phyloP scores from a whole-genome alignment of 2,797 vertebrate species.

The Atherinosoma microstoma region DNA sequence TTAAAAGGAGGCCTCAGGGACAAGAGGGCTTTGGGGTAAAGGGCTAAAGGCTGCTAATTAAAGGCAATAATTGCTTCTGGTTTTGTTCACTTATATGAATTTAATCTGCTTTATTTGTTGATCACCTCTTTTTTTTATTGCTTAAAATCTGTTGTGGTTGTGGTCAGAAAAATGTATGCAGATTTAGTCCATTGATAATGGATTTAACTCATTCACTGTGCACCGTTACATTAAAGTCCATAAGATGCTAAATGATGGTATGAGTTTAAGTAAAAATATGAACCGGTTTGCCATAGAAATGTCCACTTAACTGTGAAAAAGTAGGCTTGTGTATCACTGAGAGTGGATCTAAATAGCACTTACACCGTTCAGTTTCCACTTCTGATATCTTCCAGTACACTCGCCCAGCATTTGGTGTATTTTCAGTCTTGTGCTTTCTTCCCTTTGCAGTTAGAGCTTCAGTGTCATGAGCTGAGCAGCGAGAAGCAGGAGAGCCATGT shows the following conservation, averaged over 20 bases:
- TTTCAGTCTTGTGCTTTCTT: neutral
- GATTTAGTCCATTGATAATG: neutral
- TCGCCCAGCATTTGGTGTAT: neutral
- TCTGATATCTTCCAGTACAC: neutral
- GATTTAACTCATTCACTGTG: neutral
- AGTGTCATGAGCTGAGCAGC: conserved; percentile 86
- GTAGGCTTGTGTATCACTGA: neutral
- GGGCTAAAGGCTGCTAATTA: neutral
- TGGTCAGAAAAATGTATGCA: too few relatives aligned
- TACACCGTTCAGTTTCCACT: neutral
- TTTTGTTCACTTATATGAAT: too few relatives aligned
- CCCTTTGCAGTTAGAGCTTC: conserved; percentile 85
- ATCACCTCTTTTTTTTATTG: too few relatives aligned
- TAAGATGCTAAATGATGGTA: neutral
- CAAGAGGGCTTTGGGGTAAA: neutral
- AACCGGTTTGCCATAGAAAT: neutral
- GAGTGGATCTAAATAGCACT: conserved; percentile 23
- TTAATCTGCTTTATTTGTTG: too few relatives aligned
- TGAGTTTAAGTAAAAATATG: neutral
- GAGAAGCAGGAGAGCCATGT: conserved; percentile 88
- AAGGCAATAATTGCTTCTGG: too few relatives aligned
- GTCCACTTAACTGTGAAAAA: neutral
- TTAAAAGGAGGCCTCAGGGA: neutral
- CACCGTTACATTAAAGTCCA: too few relatives aligned
- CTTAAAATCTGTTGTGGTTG: too few relatives aligned